Evolutionary conservation across 2,113 vertebrate genomes (phyloP), one percentile per base, ranked within the genome.

Genomic region (Chascanopsetta lugubris): DNA sequence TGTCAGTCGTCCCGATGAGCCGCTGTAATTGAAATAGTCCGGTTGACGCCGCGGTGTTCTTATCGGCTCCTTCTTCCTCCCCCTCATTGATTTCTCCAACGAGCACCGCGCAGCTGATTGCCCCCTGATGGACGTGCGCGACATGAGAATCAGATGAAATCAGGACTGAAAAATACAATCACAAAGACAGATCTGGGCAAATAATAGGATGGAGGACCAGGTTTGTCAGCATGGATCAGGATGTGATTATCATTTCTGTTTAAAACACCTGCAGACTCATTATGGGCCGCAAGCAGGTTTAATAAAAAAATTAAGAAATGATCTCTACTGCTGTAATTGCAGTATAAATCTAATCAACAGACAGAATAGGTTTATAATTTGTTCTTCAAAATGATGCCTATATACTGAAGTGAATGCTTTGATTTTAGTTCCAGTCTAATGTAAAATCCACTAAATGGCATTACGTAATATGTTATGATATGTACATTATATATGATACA

Each of bases 1-100:
- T 77, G 59, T 45, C 69, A 61, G 18, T 79, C 57, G 49, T 53
- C 63, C 18, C 59, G 55, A 79, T 68, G 72, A 73, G 51, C 36
- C 18, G 34, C 49, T 20, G 10, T 2, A 13, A 11, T 5, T 49
- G 50, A 58, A 64, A 66, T 25, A 20, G 26, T n/a, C n/a, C n/a
- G 2, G 40, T 47, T 38, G 68, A 20, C 59, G 30, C 60, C 15
- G 8, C 43, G 40, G 17, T 45, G 25, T 42, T 72, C 36, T 69
- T 47, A 40, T 73, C 47, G 36, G 26, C 32, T 9, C 8, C 36
- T 61, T 51, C 22, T 30, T 4, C 29, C 29, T 30, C 29, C 4
- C 29, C 29, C 8, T 30, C 8, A 5, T 8, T 30, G 29, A 5
- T 30, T 30, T 30, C 29, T 30, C 29, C 29, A 5, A 4, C 29